These are phyloP conservation scores for Achatina immaculata DNA, from an alignment of 1,140 invertebrate species.

Conservation along the genomic window DNA sequence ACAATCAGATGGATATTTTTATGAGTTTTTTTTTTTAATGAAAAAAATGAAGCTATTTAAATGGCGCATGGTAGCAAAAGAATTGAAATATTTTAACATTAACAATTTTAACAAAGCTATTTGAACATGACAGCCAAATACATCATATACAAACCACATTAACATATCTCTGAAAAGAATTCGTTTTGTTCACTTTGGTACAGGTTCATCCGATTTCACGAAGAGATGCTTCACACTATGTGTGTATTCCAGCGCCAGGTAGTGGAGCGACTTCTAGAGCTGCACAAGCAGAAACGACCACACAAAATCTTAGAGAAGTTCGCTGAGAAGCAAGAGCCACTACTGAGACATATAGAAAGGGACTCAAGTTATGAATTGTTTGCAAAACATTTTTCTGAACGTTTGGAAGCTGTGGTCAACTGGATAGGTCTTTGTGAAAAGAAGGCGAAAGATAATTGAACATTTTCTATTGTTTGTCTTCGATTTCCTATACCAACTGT, in stretches of 20 bases:
- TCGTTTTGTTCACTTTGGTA: not conserved
- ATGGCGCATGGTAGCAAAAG: too few species aligned
- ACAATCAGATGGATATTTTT: too few species aligned
- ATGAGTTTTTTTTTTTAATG: too few species aligned
- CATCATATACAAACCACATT: too few species aligned
- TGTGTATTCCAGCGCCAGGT: slow-evolving; percentile 69
- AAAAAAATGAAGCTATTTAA: too few species aligned
- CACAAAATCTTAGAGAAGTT: slow-evolving; percentile 49
- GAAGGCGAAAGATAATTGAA: not conserved
- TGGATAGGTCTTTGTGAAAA: slow-evolving; percentile 57
- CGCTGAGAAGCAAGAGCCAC: slow-evolving; percentile 51
- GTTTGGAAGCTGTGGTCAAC: slow-evolving; percentile 52
- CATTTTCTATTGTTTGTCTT: too few species aligned
- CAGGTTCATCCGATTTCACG: slow-evolving; percentile 68
- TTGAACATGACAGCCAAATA: too few species aligned
- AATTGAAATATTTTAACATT: too few species aligned
- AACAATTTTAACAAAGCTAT: too few species aligned
- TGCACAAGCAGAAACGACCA: slow-evolving; percentile 42
- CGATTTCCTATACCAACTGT: too few species aligned
- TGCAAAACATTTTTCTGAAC: slow-evolving; percentile 49
- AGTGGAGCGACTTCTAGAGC: slow-evolving; percentile 55
- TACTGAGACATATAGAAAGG: slow-evolving; percentile 48
- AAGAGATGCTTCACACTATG: slow-evolving; percentile 65
- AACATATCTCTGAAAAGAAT: too few species aligned
- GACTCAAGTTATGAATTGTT: slow-evolving; percentile 49